phyloP scores from a whole-genome alignment of 1,140 invertebrate species.

The Tetragonula clypearis region DNA sequence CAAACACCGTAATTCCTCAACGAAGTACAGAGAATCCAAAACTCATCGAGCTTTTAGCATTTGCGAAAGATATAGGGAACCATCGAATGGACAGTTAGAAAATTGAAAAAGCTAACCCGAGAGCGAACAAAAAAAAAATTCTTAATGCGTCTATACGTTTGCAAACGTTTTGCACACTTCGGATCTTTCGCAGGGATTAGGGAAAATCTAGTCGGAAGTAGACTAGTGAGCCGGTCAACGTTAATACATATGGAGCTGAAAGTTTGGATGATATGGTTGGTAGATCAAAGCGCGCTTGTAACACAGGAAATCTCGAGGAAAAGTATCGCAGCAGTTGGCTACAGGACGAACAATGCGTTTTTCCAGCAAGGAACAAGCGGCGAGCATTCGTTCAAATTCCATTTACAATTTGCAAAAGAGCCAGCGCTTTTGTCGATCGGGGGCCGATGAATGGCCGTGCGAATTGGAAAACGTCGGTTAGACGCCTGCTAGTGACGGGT shows the following conservation, averaged over 20 bases:
- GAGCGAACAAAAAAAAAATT: not conserved
- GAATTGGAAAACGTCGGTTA: slow-evolving; percentile 60
- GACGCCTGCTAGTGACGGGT: slow-evolving; percentile 62
- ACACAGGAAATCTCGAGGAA: slow-evolving; percentile 20
- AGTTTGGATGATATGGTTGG: not conserved
- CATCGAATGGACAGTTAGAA: not conserved
- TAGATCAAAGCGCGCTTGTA: slow-evolving; percentile 37
- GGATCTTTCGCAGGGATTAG: too few species aligned
- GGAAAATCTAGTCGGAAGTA: not conserved
- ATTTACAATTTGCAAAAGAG: slow-evolving; percentile 61
- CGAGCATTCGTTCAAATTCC: not conserved
- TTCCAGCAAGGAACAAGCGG: not conserved
- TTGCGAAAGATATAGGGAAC: too few species aligned
- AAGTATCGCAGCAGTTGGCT: not conserved
- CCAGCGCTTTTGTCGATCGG: slow-evolving; percentile 53
- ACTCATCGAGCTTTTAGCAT: not conserved
- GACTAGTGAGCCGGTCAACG: not conserved
- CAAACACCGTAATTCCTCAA: slow-evolving; percentile 2
- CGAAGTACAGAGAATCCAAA: slow-evolving; percentile 8
- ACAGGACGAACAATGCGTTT: not conserved
- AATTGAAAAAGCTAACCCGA: not conserved
- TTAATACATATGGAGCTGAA: not conserved
- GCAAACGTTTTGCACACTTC: not conserved
- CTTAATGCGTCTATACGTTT: not conserved
- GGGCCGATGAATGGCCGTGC: slow-evolving; percentile 46